phyloP scores from a whole-genome alignment of 2,888 invertebrate genomes.

The Dryadula phaetusa region DNA sequence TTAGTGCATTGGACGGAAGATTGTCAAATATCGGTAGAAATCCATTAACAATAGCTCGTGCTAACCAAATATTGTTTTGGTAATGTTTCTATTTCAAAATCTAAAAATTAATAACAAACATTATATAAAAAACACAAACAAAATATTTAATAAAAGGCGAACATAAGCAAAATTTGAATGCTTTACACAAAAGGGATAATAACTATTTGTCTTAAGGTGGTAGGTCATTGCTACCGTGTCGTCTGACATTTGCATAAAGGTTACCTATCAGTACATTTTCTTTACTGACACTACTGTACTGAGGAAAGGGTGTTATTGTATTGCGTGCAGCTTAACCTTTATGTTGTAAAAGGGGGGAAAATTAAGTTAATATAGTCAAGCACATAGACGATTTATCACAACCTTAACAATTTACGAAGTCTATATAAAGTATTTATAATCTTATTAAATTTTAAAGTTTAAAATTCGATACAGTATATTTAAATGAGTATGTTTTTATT shows the following conservation, averaged over 20 bases:
- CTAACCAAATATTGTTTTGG: constrained; percentile 10
- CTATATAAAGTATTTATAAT: background rate
- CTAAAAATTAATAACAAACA: background rate
- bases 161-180: constrained; percentile 1
- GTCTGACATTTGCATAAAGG: constrained; percentile 82
- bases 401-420: background rate
- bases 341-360: constrained; percentile 53
- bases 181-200: constrained; percentile 60
- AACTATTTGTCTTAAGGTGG: constrained; percentile 82
- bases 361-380: constrained; percentile 43
- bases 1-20: constrained; percentile 68
- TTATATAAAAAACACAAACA: constrained; percentile 1
- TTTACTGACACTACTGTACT: constrained; percentile 73
- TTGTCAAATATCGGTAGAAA: constrained; percentile 65
- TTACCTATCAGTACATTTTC: constrained; percentile 76
- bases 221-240: constrained; percentile 68
- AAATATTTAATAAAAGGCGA: background rate
- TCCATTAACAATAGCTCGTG: constrained; percentile 67
- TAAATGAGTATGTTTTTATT: background rate
- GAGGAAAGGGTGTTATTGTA: constrained; percentile 76
- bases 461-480: background rate
- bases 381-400: background rate
- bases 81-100: constrained; percentile 12
- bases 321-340: constrained; percentile 71
- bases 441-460: background rate